Percentiles rank a stretch among this genome's conserved stretches.
phyloP scores from a whole-genome alignment of 2,113 vertebrate genomes.

The Microcebus ravelobensis region DNA sequence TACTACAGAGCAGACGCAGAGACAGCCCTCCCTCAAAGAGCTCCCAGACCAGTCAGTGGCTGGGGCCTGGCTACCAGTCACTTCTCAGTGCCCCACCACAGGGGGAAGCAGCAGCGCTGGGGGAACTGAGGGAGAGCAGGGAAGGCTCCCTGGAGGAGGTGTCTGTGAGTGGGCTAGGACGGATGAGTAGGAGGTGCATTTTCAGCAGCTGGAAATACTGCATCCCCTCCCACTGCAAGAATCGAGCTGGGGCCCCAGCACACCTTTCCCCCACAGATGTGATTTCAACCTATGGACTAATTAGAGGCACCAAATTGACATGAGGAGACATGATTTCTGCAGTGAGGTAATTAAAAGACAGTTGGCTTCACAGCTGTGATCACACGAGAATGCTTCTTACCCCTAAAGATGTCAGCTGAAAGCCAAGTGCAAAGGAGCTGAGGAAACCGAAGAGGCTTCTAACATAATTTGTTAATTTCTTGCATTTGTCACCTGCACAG shows the following conservation, averaged over 20 bases:
- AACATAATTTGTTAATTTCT: slow-evolving; percentile 80
- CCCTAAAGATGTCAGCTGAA: slow-evolving; percentile 76
- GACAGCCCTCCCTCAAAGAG: not conserved
- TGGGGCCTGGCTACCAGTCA: not conserved
- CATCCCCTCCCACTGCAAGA: not conserved
- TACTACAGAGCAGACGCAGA: not conserved
- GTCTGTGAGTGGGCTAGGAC: not conserved
- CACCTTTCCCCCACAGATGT: not conserved
- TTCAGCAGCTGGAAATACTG: not conserved
- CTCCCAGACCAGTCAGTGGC: not conserved
- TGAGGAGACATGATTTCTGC: slow-evolving; percentile 56
- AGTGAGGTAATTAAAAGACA: slow-evolving; percentile 77
- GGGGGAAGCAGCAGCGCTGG: not conserved
- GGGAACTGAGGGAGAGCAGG: not conserved
- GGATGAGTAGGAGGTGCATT: not conserved
- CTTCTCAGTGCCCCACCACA: not conserved
- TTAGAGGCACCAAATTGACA: slow-evolving; percentile 69
- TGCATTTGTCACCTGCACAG: slow-evolving; percentile 83
- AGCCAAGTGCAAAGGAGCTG: slow-evolving; percentile 79
- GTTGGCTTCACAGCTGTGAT: slow-evolving; percentile 82
- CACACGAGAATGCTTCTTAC: slow-evolving; percentile 70
- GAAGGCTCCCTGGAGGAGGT: slow-evolving; percentile 38
- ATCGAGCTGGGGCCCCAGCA: not conserved
- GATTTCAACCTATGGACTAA: slow-evolving; percentile 61
- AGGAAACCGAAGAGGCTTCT: slow-evolving; percentile 72